Base-by-base conservation (phyloP, 2,797 vertebrate species). In the Helicolenus hilgendorfi region DNA sequence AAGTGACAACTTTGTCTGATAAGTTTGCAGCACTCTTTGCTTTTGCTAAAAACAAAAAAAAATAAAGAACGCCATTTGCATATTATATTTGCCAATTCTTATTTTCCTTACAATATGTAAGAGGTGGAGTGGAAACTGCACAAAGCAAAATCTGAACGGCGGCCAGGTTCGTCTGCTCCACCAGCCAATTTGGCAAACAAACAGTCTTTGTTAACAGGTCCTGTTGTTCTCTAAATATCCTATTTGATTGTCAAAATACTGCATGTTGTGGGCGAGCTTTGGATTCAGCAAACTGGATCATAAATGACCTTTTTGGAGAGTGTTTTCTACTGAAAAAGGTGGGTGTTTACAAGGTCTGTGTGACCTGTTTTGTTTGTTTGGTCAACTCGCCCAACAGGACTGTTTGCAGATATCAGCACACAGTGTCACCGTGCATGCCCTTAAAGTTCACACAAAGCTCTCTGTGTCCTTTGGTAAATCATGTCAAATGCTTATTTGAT, bases 361-460 rank as follows among this genome's bases (percentile, higher is more conserved):
- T 89, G 91, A 94, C 94, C 93, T 77, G 78, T 73, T 81, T 7
- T 95, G 91, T 94, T 91, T 94, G 89, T 93, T 90, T 88, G 87
- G 77, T 87, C 79, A 87, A 81, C 72, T 87, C 86, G 83, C 74
- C 73, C 87, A 90, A 83, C 67, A 81, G 26, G 72, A 77, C 60
- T 93, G 89, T 95, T 95, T 94, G 93, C 92, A 73, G 71, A 91
- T 70, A 67, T 73, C 68, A 49, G 88, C 31, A 85, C 76, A 92
- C 86, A 90, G 20, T 85, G 91, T 93, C 90, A 88, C 77, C n/a
- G 9, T 41, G 76, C 64, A 45, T 72, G 85, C 71, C 81, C 68
- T 84, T 71, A 85, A 92, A 89, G 89, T 94, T 88, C 58, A 88
- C 76, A 72, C 53, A 72, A 20, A 83, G 31, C 11, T 6, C 38